Evolutionary conservation across 2,113 vertebrate genomes (phyloP), one percentile per base, ranked within the genome.

Genomic region (Rutilus rutilus): DNA sequence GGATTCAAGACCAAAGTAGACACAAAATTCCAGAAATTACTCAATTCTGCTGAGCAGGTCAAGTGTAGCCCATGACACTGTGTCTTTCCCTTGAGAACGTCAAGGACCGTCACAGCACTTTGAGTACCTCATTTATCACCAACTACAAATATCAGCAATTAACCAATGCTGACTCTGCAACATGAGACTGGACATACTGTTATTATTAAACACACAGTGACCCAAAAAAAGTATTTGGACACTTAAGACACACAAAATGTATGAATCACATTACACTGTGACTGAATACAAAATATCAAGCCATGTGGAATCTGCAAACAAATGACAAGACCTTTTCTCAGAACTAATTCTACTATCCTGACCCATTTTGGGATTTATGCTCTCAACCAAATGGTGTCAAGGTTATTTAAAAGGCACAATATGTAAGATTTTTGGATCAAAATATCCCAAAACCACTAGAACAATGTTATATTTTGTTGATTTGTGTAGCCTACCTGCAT

Each of bases 241-340:
- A 47, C 23, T 25, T 74, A 47, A 8, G n/a, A n/a, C 73, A 47
- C n/a, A 25, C 42, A 74, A 23, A 25, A 75, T 17, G n/a, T 27
- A 64, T 27, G n/a, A 75, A 75, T 75, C n/a, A 50, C 73, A 50
- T 27, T 47, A 7, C n/a, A 75, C 73, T 23, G 54, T 64, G n/a
- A 27, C n/a, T 27, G 42, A 50, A 50, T 25, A 75, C 42, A 47
- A 27, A 75, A 75, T 75, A 75, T 75, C 42, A 27, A 47, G 42
- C 42, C n/a, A 47, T 75, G 71, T 75, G 42, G 71, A 75, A 75
- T 75, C 73, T 75, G n/a, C 42, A 75, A 75, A 75, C 42, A 75
- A 47, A 27, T 75, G 42, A 75, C 1, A 75, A 75, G 6, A 47
- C 42, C 42, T 50, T 47, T 75, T 75, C 42, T 75, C 42, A 75